phyloP scores from a whole-genome alignment of 2,888 invertebrate species.

The Drosophila conformis region DNA sequence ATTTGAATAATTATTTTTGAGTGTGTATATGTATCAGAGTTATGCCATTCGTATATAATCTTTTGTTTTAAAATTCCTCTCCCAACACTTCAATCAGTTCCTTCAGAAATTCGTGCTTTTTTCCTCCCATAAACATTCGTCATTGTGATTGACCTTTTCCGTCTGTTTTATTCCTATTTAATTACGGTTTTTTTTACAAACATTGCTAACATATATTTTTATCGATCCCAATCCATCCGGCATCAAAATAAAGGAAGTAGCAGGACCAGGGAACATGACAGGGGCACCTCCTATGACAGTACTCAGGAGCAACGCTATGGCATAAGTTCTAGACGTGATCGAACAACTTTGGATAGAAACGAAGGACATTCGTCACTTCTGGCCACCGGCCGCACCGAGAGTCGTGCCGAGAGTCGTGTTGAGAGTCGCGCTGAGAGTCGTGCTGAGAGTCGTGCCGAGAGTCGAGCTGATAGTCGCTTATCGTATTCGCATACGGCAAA shows the following conservation, averaged over 20 bases:
- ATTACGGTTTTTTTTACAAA: neutral
- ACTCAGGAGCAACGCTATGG: constrained; percentile 68
- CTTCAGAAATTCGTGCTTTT: constrained; percentile 2
- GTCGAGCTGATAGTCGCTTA: constrained; percentile 60
- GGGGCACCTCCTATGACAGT: constrained; percentile 81
- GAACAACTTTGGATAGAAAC: constrained; percentile 57
- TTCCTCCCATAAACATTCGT: neutral
- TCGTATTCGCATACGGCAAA: constrained; percentile 59
- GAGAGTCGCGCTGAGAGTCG: constrained; percentile 56
- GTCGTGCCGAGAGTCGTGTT: constrained; percentile 8
- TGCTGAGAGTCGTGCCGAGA: constrained; percentile 67
- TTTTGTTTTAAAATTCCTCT: neutral
- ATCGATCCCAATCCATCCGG: neutral
- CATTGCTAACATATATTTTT: constrained; percentile 16
- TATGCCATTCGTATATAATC: neutral
- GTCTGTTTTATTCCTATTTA: neutral
- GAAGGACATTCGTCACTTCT: constrained; percentile 11
- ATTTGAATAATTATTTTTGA: neutral
- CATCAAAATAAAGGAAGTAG: constrained; percentile 57
- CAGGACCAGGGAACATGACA: constrained; percentile 73
- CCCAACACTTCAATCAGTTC: neutral
- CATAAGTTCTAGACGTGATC: constrained; percentile 62
- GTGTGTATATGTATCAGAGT: neutral
- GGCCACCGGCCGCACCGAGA: constrained; percentile 7
- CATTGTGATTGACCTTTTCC: constrained; percentile 13